These are phyloP conservation scores for Python bivittatus DNA, from an alignment of 2,113 vertebrate genomes.

Conservation along the genomic window DNA sequence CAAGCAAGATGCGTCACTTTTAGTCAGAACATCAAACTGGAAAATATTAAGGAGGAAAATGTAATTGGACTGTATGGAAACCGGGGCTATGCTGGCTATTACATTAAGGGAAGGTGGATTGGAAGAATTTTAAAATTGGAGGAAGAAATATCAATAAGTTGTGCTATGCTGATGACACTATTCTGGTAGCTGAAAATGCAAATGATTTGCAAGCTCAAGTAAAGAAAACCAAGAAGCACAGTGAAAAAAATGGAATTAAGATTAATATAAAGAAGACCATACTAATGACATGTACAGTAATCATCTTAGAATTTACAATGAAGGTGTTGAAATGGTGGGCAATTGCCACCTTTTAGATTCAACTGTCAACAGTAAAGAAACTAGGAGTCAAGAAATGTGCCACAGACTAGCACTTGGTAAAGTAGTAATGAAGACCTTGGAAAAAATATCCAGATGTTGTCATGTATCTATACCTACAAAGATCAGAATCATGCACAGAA, in stretches of 20 bases:
- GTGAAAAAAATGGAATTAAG: background rate
- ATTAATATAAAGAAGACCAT: background rate
- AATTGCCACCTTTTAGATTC: background rate
- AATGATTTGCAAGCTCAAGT: background rate
- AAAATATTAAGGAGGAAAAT: too few species aligned
- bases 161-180: background rate
- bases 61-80: too few species aligned
- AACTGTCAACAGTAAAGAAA: background rate
- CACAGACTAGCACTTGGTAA: background rate
- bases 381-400: background rate
- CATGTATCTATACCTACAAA: background rate
- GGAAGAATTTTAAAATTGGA: too few species aligned
- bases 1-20: too few species aligned
- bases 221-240: too few species aligned
- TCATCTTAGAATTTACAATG: background rate
- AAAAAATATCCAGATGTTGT: background rate
- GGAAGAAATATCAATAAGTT: background rate
- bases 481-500: background rate
- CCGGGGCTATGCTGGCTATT: too few species aligned
- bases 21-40: too few species aligned
- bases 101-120: too few species aligned
- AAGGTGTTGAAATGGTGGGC: background rate
- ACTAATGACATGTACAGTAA: background rate
- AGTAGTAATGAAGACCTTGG: background rate
- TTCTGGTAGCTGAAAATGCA: background rate